Evolutionary conservation across 2,888 invertebrate species (phyloP), one percentile per base, ranked within the genome.

Genomic region (Scaeva pyrastri): DNA sequence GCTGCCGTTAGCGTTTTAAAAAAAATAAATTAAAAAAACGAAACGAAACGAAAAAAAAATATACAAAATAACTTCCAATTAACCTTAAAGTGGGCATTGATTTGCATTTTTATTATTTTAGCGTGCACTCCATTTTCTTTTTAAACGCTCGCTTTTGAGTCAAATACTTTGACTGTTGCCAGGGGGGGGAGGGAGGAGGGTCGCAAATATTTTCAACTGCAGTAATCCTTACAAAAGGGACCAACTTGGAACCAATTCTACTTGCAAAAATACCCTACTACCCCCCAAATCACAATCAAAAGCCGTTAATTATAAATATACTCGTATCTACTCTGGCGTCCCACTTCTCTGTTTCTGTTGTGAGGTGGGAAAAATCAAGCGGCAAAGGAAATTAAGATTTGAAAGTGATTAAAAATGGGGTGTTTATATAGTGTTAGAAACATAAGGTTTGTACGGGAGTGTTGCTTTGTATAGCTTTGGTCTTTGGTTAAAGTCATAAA

Each of bases 71-170:
- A 55, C 56, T 73, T 82, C 81, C 82, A 86, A 86, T 86, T 82
- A 86, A 77, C 72, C 76, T 81, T 81, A 75, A 84, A 81, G 81
- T 66, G 73, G 77, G 70, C 16, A 78, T 86, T 56, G 78, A 86
- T 82, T 82, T 82, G 82, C 86, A 77, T 86, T 66, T 82, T 76
- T 72, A 74, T 68, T 68, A 52, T 68, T 68, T 68, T 50, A 68
- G 39, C 68, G 23, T 68, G 68, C 68, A 68, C 68, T 68, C 39
- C 10, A 68, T 68, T 68, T 68, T 68, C 68, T 39, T 52, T 52
- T 68, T 50, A 21, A 52, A 31, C 2, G 31, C 31, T 5, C 31
- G 52, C 39, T 26, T 66, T 48, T 31, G 8, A 31, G 31, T 31
- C 5, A 31, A 31, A 31, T 31, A 31, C 31, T 31, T 31, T 31